These are phyloP conservation scores for Apeltes quadracus DNA, from an alignment of 2,113 vertebrate genomes.

Conservation along the genomic window DNA sequence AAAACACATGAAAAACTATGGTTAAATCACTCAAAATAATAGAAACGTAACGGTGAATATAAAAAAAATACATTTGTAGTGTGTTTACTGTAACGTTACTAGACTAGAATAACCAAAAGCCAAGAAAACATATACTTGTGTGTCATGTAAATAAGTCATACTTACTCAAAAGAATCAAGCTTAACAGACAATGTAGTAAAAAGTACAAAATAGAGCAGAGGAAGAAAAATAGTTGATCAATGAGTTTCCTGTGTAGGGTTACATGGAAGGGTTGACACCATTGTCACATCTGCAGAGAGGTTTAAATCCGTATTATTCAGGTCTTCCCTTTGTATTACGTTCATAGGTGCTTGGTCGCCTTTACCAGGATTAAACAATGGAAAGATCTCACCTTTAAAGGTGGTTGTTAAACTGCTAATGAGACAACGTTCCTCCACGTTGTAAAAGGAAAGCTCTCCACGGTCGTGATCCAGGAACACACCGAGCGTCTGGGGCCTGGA, in stretches of 20 bases:
- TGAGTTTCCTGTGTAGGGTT: neutral
- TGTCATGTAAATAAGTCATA: neutral
- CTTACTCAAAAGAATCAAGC: no score
- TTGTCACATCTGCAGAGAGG: neutral
- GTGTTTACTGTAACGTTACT: no score
- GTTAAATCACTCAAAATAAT: no score
- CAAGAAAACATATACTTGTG: neutral
- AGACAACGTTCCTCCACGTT: slow-evolving; percentile 5
- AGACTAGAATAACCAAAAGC: neutral
- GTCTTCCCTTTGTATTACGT: neutral
- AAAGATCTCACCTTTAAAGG: slow-evolving; percentile 43
- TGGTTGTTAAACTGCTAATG: slow-evolving; percentile 42
- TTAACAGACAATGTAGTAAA: neutral
- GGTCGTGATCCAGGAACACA: slow-evolving; percentile 62
- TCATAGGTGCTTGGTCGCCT: neutral
- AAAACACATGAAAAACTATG: no score
- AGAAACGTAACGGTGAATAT: no score
- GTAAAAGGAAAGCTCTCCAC: slow-evolving; percentile 62
- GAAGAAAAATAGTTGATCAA: neutral
- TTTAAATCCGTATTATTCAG: neutral
- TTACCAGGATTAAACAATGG: slow-evolving; percentile 75
- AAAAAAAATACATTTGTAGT: no score
- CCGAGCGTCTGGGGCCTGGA: slow-evolving; percentile 41
- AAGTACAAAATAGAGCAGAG: neutral
- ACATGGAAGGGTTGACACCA: neutral